Evolutionary conservation across 2,113 vertebrate species (phyloP), one percentile per base, ranked within the genome.

Genomic region (Glaucidium brasilianum): DNA sequence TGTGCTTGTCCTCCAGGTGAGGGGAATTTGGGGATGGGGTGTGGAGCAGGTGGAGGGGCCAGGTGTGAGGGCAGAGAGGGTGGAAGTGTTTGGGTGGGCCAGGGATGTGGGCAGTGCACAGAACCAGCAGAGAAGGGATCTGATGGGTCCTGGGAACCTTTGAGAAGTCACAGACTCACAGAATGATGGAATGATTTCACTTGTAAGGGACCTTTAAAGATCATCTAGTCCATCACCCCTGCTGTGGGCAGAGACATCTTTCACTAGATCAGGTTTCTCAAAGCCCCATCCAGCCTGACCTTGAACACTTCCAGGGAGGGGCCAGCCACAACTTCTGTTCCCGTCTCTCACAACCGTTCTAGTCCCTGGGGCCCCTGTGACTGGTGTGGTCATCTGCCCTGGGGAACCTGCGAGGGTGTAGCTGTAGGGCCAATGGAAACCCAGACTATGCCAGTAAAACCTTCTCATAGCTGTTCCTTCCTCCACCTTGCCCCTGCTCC

Each of bases 401-500:
- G 53, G n/a, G 17, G 6, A 18, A 43, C 5, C 11, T 71, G 9
- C 15, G 72, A 41, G 43, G 27, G 50, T 5, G 26, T 2, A 39
- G 32, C 9, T 77, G 9, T 49, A 80, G 41, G 62, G 45, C 25
- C 59, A 69, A 41, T 50, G 21, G 63, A 69, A 85, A 58, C 15
- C 2, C 35, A 64, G n/a, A 37, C 6, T 68, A 10, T 25, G 21
- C 14, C 6, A 43, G 34, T 49, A 76, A 92, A 56, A 5, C 14
- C 20, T 35, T 74, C 21, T 85, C 17, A 41, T 5, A 37, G 13
- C 23, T 75, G 4, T 50, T 83, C 21, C n/a, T 86, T 80, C 21
- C 35, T 64, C 37, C 11, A n/a, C n/a, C n/a, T 85, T 0, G 0
- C 20, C 6, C 17, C 13, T 52, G 22, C 5, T 30, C n/a, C 17